Conservation (phyloP, 2,797 vertebrate species). For the Eupleurogrammus muticus region DNA sequence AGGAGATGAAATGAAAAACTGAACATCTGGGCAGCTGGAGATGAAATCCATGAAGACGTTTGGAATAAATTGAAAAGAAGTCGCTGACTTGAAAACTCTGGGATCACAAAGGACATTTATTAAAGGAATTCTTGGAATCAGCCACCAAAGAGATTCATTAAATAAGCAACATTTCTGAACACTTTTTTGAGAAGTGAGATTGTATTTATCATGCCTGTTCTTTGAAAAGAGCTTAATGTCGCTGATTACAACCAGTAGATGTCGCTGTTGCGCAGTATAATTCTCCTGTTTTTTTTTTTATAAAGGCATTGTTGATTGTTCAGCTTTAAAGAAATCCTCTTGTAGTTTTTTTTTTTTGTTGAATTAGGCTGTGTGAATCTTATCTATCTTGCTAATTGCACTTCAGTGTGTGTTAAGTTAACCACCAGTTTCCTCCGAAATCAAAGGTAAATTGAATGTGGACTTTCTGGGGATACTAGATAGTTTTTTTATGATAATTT, state of each 20-base stretch:
- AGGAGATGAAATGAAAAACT: conserved; percentile 67
- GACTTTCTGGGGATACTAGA: conserved; percentile 27
- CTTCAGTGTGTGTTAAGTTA: conserved; percentile 63
- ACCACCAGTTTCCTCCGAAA: conserved; percentile 51
- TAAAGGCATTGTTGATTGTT: conserved; percentile 7
- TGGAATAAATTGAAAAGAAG: conserved; percentile 12
- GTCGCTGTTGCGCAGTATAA: conserved; percentile 53
- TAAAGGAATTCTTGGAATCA: background rate
- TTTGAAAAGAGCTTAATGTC: conserved; percentile 6
- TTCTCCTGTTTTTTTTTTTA: background rate
- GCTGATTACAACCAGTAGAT: conserved; percentile 61
- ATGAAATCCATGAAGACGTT: background rate
- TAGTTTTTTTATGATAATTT: conserved; percentile 45
- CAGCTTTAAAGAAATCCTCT: conserved; percentile 32
- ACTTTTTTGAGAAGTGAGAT: conserved; percentile 2
- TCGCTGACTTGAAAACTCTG: conserved; percentile 23
- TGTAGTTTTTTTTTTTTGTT: conserved; percentile 16
- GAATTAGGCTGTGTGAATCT: conserved; percentile 30
- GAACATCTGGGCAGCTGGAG: conserved; percentile 1
- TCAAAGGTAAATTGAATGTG: conserved; percentile 47
- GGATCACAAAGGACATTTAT: conserved; percentile 22
- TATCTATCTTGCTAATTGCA: conserved; percentile 62
- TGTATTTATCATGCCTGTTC: conserved; percentile 18
- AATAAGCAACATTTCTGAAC: conserved; percentile 10
- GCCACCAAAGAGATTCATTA: conserved; percentile 64